Conservation (phyloP, 2,797 vertebrate species). For the Salarias fasciatus region DNA sequence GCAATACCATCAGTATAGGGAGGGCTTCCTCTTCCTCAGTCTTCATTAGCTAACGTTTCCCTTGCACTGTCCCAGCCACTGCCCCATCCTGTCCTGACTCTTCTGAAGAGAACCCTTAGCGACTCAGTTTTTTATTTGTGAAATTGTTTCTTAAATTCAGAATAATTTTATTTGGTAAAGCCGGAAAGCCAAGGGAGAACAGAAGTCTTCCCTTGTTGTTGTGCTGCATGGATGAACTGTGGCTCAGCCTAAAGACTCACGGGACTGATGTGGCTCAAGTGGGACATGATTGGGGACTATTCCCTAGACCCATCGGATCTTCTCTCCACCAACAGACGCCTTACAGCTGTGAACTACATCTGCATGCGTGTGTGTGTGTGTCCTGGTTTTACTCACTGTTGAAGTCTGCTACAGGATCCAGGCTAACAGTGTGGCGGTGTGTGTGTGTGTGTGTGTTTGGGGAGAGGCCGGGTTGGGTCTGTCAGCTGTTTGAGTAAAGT, state of each 20-base stretch:
- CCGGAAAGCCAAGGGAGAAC: background rate
- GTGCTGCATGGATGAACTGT: constrained; percentile 40
- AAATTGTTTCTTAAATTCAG: constrained; percentile 49
- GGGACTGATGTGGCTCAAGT: constrained; percentile 62
- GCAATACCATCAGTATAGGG: constrained; percentile 63
- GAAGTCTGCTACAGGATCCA: no score
- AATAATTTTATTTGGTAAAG: constrained; percentile 50
- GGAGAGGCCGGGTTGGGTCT: constrained; percentile 58
- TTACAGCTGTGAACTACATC: no score
- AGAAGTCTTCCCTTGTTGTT: constrained; percentile 27
- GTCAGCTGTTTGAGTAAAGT: constrained; percentile 79
- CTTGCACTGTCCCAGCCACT: constrained; percentile 31
- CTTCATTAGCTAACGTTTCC: constrained; percentile 70
- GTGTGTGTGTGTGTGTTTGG: no score
- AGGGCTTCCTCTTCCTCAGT: constrained; percentile 60
- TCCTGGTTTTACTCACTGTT: constrained; percentile 4
- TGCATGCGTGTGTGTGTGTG: constrained; percentile 14
- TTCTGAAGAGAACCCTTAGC: constrained; percentile 32
- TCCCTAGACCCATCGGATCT: constrained; percentile 70
- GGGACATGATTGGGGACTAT: constrained; percentile 58
- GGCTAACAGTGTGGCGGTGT: no score
- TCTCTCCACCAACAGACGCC: constrained; percentile 57
- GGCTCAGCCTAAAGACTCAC: constrained; percentile 38
- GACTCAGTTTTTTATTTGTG: constrained; percentile 35
- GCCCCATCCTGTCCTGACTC: constrained; percentile 38